Evolutionary conservation across 2,797 vertebrate genomes (phyloP), one percentile per base, ranked within the genome.

Genomic region (Sebastes hubbsi): DNA sequence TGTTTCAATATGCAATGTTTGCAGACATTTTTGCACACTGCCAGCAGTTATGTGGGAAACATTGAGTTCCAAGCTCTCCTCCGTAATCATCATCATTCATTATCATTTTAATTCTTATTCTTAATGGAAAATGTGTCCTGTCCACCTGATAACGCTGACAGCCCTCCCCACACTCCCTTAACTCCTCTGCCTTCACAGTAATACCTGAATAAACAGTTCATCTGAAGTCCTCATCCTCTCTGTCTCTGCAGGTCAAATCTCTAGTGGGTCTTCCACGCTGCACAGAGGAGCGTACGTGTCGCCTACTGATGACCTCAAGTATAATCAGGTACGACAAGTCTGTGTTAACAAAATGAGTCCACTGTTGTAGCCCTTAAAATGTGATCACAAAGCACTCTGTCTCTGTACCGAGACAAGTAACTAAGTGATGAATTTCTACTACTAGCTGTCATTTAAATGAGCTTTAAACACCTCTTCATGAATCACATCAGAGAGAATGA

Each of bases 211-310:
- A 55, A 59, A 68, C 38, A 2, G 1, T 30, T 67, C 25, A 56
- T 6, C 27, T 49, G 4, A 75, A 30, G 30, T 34, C 13, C 29
- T 76, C 32, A n/a, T 55, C 61, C 36, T 60, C 38, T 20, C 2
- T 78, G 27, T 88, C 52, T 68, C 84, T 83, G 61, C 92, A 99
- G 98, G 96, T 95, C 97, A 98, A 83, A 97, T 97, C 90, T 91
- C 96, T 2, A 95, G 97, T 89, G 98, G 97, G 83, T 97, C 97
- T 87, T 97, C 97, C 82, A 98, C 98, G 71, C 95, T 99, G 90
- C 99, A 97, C 93, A 97, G 98, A 94, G 99, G 99, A 94, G 97
- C 98, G 0, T 99, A 99, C 34, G 97, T 98, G 93, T 97, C 98
- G 0, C 97, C 99, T 56, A 94, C 96, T 62, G 99, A 99, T 89